Base-by-base conservation (phyloP, 2,797 vertebrate genomes). In the Heterohyrax brucei region DNA sequence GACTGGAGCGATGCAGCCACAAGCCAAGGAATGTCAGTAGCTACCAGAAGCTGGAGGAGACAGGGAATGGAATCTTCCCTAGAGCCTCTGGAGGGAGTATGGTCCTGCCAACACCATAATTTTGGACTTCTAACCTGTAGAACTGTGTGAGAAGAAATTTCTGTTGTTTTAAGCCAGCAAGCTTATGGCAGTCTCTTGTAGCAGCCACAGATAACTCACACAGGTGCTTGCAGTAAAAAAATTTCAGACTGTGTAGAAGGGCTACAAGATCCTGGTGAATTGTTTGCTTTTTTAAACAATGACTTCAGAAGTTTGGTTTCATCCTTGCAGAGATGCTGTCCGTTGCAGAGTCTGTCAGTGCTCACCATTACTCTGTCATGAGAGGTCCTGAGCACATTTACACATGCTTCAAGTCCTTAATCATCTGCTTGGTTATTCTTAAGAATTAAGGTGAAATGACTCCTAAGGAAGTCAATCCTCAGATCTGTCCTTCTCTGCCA, bases 281-380 rank as follows among this genome's bases (percentile, higher is more conserved):
- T 62, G 19, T 44, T 79, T 28, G 28, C 14, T 66, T 56, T 66
- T 64, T 66, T 50, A 44, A 2, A 73, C 13, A 64, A 21, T 56
- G 39, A 33, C 30, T 83, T 33, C 59, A 21, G 5, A 1, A 73
- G 82, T 56, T 89, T n/a, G 7, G 4, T 73, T 14, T 56, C n/a
- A 75, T 14, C 64, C 5, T 46, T n/a, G 26, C 22, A 21, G 21
- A 81, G n/a, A 24, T 18, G 46, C 5, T n/a, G 33, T 77, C 30
- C 33, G 30, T 5, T 24, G 21, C 30, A 30, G 0, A 3, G 16
- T 48, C 46, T 6, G 2, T 33, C 64, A 22, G 14, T 8, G 2
- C 10, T 22, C 9, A 14, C 16, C 9, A 14, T 1, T 7, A 2
- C 10, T 24, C 56, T 26, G 12, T 9, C 22, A 10, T 0, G 4